phyloP scores from a whole-genome alignment of 2,113 vertebrate genomes.

The Rhinichthys klamathensis region DNA sequence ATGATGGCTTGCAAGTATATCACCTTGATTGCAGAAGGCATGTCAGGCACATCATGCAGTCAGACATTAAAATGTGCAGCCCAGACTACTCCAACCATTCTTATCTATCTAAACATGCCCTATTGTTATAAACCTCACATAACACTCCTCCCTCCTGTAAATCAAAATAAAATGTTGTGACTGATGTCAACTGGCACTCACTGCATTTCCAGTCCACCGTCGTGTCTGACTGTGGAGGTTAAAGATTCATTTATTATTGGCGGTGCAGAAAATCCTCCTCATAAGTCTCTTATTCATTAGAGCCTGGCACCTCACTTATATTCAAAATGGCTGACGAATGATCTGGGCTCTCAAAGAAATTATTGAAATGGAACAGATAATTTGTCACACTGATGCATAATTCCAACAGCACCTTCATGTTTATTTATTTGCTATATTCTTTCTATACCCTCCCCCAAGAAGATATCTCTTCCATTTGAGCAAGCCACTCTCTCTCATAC shows the following conservation, averaged over 20 bases:
- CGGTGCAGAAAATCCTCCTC: slow-evolving; percentile 56
- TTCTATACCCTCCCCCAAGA: slow-evolving; percentile 33
- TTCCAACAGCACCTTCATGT: slow-evolving; percentile 46
- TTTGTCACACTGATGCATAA: slow-evolving; percentile 69
- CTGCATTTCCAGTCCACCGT: slow-evolving; percentile 54
- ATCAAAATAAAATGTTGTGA: slow-evolving; percentile 62
- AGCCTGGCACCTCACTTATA: slow-evolving; percentile 66
- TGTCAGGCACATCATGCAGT: background rate
- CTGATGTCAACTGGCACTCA: slow-evolving; percentile 56
- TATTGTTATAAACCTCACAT: slow-evolving; percentile 60
- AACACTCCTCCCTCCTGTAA: slow-evolving; percentile 49
- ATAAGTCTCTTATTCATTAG: slow-evolving; percentile 67
- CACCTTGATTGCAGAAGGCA: background rate
- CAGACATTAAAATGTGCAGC: background rate
- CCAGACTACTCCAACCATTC: background rate
- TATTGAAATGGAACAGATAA: slow-evolving; percentile 70
- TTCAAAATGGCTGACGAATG: slow-evolving; percentile 73
- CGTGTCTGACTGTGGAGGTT: slow-evolving; percentile 54
- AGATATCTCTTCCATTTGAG: slow-evolving; percentile 49
- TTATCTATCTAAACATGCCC: slow-evolving; percentile 12
- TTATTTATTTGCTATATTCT: slow-evolving; percentile 51
- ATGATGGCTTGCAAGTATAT: background rate
- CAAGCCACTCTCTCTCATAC: slow-evolving; percentile 39
- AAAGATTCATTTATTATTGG: slow-evolving; percentile 64
- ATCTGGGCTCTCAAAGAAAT: slow-evolving; percentile 68